Conservation (phyloP, 1,140 invertebrate genomes). For the Oncopodura yosiiana region DNA sequence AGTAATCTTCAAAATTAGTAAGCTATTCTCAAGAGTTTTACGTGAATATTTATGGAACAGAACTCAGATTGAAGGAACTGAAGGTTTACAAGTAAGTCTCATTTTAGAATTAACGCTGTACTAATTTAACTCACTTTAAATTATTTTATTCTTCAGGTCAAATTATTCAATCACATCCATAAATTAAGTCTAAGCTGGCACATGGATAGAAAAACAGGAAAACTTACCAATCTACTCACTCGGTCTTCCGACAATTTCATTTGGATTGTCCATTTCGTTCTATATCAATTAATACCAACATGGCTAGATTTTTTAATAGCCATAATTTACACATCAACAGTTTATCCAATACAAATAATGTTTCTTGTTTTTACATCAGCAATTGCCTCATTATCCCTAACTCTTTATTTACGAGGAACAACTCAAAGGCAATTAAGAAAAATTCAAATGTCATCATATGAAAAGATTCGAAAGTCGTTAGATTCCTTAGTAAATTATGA, state of each 20-base stretch:
- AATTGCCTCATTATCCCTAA: not conserved
- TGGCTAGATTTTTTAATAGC: not conserved
- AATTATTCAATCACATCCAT: not conserved
- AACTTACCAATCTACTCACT: not conserved
- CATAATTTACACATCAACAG: not conserved
- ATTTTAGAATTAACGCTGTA: no score
- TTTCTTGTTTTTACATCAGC: not conserved
- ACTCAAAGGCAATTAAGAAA: not conserved
- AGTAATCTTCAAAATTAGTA: no score
- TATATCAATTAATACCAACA: not conserved
- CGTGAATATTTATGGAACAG: no score
- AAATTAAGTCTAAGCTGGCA: not conserved
- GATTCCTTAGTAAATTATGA: constrained; percentile 96
- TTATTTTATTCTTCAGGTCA: no score
- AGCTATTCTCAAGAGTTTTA: no score
- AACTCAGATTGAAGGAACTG: no score
- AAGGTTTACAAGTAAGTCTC: no score
- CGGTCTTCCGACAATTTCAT: not conserved
- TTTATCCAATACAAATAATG: not conserved
- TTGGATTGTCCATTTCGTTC: not conserved
- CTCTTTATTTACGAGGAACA: not conserved
- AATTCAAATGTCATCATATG: not conserved
- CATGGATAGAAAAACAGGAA: not conserved
- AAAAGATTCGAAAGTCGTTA: constrained; percentile 49
- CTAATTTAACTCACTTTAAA: no score